Evolutionary conservation across 64 coral and sea anemone species (phyloP).

Genomic region (Stichodactyla mertensii): DNA sequence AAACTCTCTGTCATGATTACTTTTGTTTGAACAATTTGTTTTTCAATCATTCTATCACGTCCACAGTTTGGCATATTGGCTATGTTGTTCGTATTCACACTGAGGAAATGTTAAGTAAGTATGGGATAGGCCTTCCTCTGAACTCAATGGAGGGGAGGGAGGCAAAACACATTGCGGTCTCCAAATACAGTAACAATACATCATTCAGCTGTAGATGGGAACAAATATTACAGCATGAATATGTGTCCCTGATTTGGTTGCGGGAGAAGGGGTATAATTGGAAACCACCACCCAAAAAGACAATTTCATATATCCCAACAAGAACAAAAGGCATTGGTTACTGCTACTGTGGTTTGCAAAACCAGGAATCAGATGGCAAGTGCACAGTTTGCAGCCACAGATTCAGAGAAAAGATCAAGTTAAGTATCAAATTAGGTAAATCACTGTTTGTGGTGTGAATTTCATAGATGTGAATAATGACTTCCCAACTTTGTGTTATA

Average conservation of each 20-base stretch:
- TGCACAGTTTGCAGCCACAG: background rate
- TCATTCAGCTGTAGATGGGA: conserved; percentile 4
- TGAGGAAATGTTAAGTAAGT: conserved; percentile 21
- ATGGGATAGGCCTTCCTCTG: conserved; percentile 31
- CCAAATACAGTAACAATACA: conserved; percentile 17
- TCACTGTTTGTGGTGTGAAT: conserved; percentile 1
- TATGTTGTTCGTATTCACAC: conserved; percentile 44
- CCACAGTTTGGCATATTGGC: conserved; percentile 49
- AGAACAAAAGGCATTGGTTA: background rate
- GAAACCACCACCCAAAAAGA: background rate
- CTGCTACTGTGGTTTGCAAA: conserved; percentile 32
- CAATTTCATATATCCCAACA: conserved; percentile 19
- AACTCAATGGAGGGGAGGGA: conserved; percentile 43
- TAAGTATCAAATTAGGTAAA: conserved; percentile 16
- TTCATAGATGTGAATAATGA: too few species aligned
- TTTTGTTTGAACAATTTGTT: conserved; percentile 22
- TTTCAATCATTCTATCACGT: conserved; percentile 29
- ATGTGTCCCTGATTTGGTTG: conserved; percentile 31
- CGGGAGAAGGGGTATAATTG: conserved; percentile 21
- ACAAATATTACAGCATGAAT: conserved; percentile 38
- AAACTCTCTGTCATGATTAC: background rate
- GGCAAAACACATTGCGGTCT: conserved; percentile 36
- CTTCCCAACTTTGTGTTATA: too few species aligned
- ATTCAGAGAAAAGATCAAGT: background rate
- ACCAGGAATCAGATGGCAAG: background rate